These are phyloP conservation scores for Micronisus gabar DNA, from an alignment of 2,113 vertebrate genomes.

Conservation along the genomic window DNA sequence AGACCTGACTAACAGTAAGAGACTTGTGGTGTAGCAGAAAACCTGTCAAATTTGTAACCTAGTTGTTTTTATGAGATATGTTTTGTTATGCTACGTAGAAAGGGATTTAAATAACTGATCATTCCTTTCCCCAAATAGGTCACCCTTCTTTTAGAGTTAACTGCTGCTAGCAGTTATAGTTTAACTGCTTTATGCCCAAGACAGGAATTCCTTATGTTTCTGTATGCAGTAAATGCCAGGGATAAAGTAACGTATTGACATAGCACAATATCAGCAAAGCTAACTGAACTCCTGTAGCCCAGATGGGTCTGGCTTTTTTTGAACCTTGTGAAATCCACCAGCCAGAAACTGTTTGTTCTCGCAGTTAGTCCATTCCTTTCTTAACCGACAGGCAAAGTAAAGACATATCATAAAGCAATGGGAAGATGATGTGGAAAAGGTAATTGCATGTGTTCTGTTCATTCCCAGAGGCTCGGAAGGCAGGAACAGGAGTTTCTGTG, in stretches of 20 bases:
- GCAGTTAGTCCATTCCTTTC: background rate
- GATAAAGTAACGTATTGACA: background rate
- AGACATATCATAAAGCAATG: background rate
- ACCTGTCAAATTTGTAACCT: conserved; percentile 21
- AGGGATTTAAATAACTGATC: conserved; percentile 10
- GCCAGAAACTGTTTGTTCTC: background rate
- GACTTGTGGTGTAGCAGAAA: background rate
- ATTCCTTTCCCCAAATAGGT: background rate
- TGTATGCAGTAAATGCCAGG: background rate
- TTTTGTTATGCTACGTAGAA: background rate
- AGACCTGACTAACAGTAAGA: background rate
- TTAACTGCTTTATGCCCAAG: background rate
- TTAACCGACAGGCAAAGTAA: background rate
- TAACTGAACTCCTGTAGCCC: background rate
- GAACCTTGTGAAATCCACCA: background rate
- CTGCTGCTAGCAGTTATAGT: background rate
- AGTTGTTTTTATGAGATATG: background rate
- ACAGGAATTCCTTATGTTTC: background rate
- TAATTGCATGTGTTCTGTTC: background rate
- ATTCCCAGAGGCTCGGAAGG: background rate
- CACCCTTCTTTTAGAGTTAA: background rate
- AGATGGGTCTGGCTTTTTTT: background rate
- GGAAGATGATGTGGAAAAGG: background rate
- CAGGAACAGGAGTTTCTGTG: background rate
- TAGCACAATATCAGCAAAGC: background rate